These are phyloP conservation scores for Rambutsinella grinnellia DNA, from an alignment of 2,888 invertebrate genomes.

Conservation along the genomic window DNA sequence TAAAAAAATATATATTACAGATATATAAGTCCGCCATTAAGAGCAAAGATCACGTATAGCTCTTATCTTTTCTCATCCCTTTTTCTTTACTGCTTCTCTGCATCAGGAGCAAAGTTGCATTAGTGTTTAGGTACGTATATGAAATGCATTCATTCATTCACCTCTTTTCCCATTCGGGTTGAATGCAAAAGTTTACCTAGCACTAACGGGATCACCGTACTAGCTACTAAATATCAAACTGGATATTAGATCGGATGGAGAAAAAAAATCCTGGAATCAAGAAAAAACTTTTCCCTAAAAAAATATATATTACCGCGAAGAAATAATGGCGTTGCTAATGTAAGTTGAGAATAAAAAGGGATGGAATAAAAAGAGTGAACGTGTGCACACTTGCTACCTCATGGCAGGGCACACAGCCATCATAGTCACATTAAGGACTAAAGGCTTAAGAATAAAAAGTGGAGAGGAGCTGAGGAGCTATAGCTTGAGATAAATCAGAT, in stretches of 20 bases:
- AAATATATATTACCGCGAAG: neutral
- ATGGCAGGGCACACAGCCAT: too few relatives aligned
- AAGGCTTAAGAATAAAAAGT: neutral
- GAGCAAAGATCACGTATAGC: conserved; percentile 66
- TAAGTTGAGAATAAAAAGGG: neutral
- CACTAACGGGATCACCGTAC: neutral
- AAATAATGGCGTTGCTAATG: neutral
- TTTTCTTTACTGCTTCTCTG: conserved; percentile 32
- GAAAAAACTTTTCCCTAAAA: neutral
- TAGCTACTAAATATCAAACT: conserved; percentile 20
- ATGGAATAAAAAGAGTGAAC: neutral
- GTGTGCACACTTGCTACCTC: neutral
- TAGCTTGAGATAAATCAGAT: conserved; percentile 47
- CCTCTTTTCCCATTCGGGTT: conserved; percentile 1
- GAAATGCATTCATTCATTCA: conserved; percentile 43
- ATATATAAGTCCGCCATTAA: conserved; percentile 66
- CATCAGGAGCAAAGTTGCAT: conserved; percentile 2
- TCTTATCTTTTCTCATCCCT: conserved; percentile 61
- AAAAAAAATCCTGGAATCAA: conserved; percentile 36
- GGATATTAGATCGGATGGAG: conserved; percentile 29
- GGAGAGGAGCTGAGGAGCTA: too few relatives aligned
- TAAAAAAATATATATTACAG: conserved; percentile 23
- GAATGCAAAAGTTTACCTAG: conserved; percentile 29
- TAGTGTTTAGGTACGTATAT: conserved; percentile 24
- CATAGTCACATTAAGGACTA: conserved; percentile 2